A percentile compares a stretch with the other conserved stretches of the same genome.
phyloP scores from a whole-genome alignment of 2,797 vertebrate genomes.

The Aulostomus chinensis region DNA sequence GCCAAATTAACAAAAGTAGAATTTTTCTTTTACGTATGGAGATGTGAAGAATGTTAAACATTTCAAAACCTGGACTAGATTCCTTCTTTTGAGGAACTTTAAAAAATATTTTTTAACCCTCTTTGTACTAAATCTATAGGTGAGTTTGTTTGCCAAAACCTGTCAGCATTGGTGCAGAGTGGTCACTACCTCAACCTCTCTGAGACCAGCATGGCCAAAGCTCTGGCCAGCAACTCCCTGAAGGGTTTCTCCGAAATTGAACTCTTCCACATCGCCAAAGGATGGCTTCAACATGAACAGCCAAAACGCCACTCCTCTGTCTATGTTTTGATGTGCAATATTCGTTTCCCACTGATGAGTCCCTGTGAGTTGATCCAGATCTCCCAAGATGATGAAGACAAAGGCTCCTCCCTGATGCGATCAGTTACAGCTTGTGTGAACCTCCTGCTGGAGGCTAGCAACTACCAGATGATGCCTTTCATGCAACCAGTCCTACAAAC shows the following conservation, averaged over 20 bases:
- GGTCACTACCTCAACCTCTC: conserved; percentile 75
- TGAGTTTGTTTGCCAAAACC: conserved; percentile 79
- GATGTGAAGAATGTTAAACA: too few relatives aligned
- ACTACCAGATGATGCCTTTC: conserved; percentile 87
- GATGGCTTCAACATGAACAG: conserved; percentile 74
- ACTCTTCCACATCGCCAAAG: conserved; percentile 77
- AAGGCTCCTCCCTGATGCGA: conserved; percentile 77
- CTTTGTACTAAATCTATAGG: conserved; percentile 29
- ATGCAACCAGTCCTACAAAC: conserved; percentile 83
- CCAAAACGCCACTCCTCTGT: conserved; percentile 49
- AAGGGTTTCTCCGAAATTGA: conserved; percentile 80
- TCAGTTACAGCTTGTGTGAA: conserved; percentile 79
- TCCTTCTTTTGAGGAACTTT: not conserved
- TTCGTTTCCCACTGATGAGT: conserved; percentile 84
- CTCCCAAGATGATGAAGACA: conserved; percentile 66
- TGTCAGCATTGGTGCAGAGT: conserved; percentile 67
- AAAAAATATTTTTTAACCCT: not conserved
- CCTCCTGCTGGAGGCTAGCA: conserved; percentile 85
- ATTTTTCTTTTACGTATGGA: too few relatives aligned
- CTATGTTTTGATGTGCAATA: conserved; percentile 76
- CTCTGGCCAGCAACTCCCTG: conserved; percentile 79
- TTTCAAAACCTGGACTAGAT: not conserved
- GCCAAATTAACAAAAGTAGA: too few relatives aligned
- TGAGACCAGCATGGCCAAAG: conserved; percentile 65
- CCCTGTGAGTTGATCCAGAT: conserved; percentile 82